Percentiles rank a stretch among this genome's conserved stretches.
These are phyloP conservation scores for Drosophila sproati DNA, from an alignment of 1,140 invertebrate genomes.

Conservation along the genomic window DNA sequence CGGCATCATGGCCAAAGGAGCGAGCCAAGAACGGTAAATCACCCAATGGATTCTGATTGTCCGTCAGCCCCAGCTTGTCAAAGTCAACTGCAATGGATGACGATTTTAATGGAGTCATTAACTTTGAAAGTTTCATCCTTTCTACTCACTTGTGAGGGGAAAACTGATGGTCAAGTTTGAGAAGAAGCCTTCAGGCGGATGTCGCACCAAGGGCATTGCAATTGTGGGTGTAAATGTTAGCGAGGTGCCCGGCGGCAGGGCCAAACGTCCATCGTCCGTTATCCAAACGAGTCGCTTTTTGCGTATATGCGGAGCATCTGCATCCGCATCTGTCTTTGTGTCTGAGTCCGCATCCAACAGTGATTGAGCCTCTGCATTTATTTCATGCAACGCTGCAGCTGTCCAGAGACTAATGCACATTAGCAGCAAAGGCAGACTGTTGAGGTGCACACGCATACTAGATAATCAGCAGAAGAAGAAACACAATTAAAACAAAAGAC, in stretches of 20 bases:
- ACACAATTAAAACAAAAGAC: constrained; percentile 38
- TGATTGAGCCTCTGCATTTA: constrained; percentile 45
- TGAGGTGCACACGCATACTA: constrained; percentile 39
- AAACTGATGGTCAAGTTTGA: constrained; percentile 93
- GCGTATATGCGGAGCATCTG: constrained; percentile 87
- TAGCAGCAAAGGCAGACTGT: constrained; percentile 6
- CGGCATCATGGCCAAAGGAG: constrained; percentile 89
- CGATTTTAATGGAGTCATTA: constrained; percentile 41
- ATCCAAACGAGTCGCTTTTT: constrained; percentile 93
- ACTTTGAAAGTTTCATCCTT: not conserved
- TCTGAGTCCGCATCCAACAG: constrained; percentile 33
- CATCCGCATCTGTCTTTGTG: constrained; percentile 51
- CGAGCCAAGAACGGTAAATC: constrained; percentile 89
- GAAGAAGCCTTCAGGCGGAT: constrained; percentile 93
- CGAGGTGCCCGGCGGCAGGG: constrained; percentile 91
- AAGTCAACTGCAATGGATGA: constrained; percentile 89
- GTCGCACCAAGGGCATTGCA: constrained; percentile 92
- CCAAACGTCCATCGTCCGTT: constrained; percentile 92
- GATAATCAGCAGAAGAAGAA: constrained; percentile 3
- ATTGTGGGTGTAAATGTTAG: constrained; percentile 92
- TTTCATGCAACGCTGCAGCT: constrained; percentile 36
- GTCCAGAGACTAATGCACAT: constrained; percentile 23
- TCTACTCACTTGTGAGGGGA: constrained; percentile 93
- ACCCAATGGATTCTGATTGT: constrained; percentile 93
- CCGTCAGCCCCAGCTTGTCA: constrained; percentile 92